Conservation (phyloP, 2,888 invertebrate species). For the Andrena dorsata region DNA sequence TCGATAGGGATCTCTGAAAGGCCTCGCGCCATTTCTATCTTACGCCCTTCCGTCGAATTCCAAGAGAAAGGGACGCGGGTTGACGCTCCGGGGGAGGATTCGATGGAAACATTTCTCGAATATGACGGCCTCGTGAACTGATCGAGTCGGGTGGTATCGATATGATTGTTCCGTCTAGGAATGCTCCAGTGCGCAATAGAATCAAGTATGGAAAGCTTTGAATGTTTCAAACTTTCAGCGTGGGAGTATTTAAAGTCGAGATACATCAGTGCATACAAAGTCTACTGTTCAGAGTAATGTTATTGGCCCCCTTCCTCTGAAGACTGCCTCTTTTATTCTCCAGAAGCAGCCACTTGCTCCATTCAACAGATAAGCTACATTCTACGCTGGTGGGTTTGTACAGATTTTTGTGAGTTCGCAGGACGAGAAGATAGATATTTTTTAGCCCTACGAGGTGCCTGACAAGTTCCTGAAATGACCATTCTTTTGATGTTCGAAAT, state of each 20-base stretch:
- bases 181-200: neutral
- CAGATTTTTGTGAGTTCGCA: too few species aligned
- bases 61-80: neutral
- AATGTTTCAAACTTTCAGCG: neutral
- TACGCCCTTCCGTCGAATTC: slow-evolving; percentile 16
- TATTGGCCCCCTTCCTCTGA: too few species aligned
- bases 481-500: slow-evolving; percentile 16
- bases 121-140: slow-evolving; percentile 29
- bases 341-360: too few species aligned
- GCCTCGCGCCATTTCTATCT: slow-evolving; percentile 27
- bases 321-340: too few species aligned
- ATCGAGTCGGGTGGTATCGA: neutral
- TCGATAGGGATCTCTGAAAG: slow-evolving; percentile 45
- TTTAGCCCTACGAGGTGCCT: neutral
- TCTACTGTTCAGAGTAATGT: too few species aligned
- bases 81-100: slow-evolving; percentile 11
- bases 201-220: neutral
- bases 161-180: neutral
- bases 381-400: too few species aligned
- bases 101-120: slow-evolving; percentile 39
- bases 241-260: neutral
- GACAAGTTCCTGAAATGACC: slow-evolving; percentile 7
- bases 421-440: neutral
- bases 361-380: too few species aligned
- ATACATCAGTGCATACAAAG: too few species aligned